Percentiles rank a stretch among this genome's conserved stretches.
phyloP scores from a whole-genome alignment of 1,140 invertebrate genomes.

The Papilio glaucus region DNA sequence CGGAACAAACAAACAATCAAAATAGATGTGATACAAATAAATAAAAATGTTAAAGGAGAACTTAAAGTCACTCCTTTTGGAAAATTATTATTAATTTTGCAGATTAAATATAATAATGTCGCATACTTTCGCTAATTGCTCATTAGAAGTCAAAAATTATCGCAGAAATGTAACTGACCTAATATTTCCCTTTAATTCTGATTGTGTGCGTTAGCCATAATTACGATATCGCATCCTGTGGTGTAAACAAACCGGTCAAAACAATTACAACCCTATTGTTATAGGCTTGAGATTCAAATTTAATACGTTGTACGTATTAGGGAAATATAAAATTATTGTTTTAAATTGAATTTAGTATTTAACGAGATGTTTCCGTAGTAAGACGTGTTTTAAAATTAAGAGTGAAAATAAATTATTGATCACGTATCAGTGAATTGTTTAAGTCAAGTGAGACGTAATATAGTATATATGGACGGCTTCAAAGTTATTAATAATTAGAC shows the following conservation, averaged over 20 bases:
- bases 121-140: constrained; percentile 7
- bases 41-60: too few species aligned
- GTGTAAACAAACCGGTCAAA: background rate
- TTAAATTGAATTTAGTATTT: constrained; percentile 31
- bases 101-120: background rate
- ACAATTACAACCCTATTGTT: constrained; percentile 4
- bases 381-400: constrained; percentile 10
- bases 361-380: background rate
- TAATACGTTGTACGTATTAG: background rate
- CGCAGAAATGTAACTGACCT: constrained; percentile 33
- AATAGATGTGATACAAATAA: too few species aligned
- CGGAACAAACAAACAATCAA: too few species aligned
- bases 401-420: background rate
- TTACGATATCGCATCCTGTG: constrained; percentile 45
- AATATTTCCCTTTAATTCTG: constrained; percentile 38
- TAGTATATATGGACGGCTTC: too few species aligned
- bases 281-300: background rate
- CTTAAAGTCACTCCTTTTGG: too few species aligned
- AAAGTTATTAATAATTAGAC: too few species aligned
- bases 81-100: background rate
- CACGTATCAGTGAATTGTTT: background rate
- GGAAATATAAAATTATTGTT: constrained; percentile 31
- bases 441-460: background rate
- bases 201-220: constrained; percentile 40
- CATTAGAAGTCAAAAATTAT: constrained; percentile 23